phyloP scores from a whole-genome alignment of 2,113 vertebrate genomes.

The Otolemur garnettii region DNA sequence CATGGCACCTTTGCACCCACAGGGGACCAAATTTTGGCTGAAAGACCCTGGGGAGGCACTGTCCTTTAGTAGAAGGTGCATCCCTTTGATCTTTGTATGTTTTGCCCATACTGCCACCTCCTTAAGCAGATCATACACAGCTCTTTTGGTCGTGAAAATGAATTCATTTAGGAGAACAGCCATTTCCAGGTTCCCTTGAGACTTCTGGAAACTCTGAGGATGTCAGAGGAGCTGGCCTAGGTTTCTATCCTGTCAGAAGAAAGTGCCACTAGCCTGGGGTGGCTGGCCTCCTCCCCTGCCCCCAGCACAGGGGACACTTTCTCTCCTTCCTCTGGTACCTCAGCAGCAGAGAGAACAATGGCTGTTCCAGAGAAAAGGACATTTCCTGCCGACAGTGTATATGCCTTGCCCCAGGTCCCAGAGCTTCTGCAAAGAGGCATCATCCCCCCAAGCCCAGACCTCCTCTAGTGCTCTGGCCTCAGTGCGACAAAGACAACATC shows the following conservation, averaged over 20 bases:
- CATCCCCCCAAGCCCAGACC: not conserved
- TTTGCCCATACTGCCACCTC: not conserved
- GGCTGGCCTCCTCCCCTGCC: not conserved
- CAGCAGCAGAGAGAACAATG: conserved; percentile 54
- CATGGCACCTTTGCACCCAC: not conserved
- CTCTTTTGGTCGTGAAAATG: conserved; percentile 21
- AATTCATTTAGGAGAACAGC: conserved; percentile 31
- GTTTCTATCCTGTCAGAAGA: not conserved
- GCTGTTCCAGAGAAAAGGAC: conserved; percentile 43
- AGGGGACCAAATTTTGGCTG: not conserved
- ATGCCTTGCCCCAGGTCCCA: not conserved
- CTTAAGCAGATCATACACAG: not conserved
- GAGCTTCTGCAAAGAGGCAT: not conserved
- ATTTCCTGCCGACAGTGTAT: conserved; percentile 48
- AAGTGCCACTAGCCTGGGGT: not conserved
- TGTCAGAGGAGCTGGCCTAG: not conserved
- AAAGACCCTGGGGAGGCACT: not conserved
- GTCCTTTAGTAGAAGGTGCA: conserved; percentile 11
- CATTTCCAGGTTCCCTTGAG: not conserved
- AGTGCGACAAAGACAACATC: not conserved
- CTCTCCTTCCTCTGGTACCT: conserved; percentile 13
- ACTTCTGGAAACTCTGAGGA: not conserved
- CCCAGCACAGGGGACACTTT: not conserved
- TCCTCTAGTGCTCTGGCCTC: not conserved
- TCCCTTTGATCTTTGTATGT: not conserved